phyloP scores from a whole-genome alignment of 2,888 invertebrate genomes.

The Caenorhabditis wallacei region DNA sequence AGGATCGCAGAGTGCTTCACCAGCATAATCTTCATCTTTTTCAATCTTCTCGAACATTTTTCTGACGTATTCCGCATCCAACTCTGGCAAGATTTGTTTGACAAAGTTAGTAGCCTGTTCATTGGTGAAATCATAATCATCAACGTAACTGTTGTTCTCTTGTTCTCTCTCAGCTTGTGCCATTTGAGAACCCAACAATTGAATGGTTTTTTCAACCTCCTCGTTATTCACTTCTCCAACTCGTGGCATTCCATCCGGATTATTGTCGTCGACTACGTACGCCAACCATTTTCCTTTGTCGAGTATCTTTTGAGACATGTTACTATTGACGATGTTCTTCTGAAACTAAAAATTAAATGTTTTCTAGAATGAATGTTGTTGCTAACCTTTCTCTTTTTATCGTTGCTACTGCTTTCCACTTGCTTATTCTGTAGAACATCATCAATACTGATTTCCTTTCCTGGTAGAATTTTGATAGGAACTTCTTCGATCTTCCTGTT shows the following conservation, averaged over 20 bases:
- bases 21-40: neutral
- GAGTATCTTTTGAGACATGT: slow-evolving; percentile 13
- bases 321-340: slow-evolving; percentile 16
- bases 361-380: neutral
- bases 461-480: neutral
- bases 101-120: neutral
- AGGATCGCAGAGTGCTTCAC: neutral
- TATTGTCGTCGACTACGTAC: slow-evolving; percentile 41
- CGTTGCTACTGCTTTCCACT: neutral
- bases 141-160: neutral
- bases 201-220: slow-evolving; percentile 32
- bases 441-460: slow-evolving; percentile 3
- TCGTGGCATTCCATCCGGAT: slow-evolving; percentile 21
- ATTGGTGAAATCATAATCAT: neutral
- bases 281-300: slow-evolving; percentile 52
- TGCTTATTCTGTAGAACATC: neutral
- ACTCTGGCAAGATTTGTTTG: slow-evolving; percentile 16
- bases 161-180: neutral
- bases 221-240: slow-evolving; percentile 46
- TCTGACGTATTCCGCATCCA: slow-evolving; percentile 36
- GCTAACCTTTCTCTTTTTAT: neutral
- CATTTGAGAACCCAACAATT: slow-evolving; percentile 5
- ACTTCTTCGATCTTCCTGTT: slow-evolving; percentile 1
- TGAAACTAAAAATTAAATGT: slow-evolving; percentile 5
- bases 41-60: slow-evolving; percentile 21